phyloP scores from a whole-genome alignment of 1,140 invertebrate genomes.

The Drosophila kanapiae region DNA sequence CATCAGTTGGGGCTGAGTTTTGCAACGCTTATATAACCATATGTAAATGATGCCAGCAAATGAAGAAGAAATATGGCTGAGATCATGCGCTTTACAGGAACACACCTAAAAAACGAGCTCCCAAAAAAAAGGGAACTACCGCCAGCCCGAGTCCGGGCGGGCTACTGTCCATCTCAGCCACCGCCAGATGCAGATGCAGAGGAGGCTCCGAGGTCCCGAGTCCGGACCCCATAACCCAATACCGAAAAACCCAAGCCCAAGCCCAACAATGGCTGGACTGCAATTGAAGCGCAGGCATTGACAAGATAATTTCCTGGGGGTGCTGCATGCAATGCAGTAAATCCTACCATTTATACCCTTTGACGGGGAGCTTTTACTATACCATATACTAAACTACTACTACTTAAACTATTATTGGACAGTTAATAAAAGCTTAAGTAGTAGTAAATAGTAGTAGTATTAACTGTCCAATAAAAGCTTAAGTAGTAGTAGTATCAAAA shows the following conservation, averaged over 20 bases:
- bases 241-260: constrained; percentile 39
- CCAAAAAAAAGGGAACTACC: constrained; percentile 34
- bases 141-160: constrained; percentile 41
- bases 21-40: constrained; percentile 79
- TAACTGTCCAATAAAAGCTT: no score
- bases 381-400: no score
- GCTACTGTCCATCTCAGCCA: constrained; percentile 47
- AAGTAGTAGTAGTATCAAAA: no score
- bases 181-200: constrained; percentile 23
- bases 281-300: constrained; percentile 79
- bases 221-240: constrained; percentile 29
- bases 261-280: constrained; percentile 53
- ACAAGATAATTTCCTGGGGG: constrained; percentile 78
- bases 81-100: constrained; percentile 59
- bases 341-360: constrained; percentile 59
- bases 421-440: no score
- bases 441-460: no score
- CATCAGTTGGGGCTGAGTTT: constrained; percentile 51
- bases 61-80: constrained; percentile 79
- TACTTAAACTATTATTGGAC: no score
- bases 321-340: constrained; percentile 70
- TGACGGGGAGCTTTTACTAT: not conserved
- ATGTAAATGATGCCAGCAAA: constrained; percentile 78
- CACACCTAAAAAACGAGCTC: constrained; percentile 70
- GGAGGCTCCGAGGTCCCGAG: constrained; percentile 15